Percentiles rank a stretch among this genome's conserved stretches.
Conservation (phyloP, 2,797 vertebrate species). For the Synanceia verrucosa region DNA sequence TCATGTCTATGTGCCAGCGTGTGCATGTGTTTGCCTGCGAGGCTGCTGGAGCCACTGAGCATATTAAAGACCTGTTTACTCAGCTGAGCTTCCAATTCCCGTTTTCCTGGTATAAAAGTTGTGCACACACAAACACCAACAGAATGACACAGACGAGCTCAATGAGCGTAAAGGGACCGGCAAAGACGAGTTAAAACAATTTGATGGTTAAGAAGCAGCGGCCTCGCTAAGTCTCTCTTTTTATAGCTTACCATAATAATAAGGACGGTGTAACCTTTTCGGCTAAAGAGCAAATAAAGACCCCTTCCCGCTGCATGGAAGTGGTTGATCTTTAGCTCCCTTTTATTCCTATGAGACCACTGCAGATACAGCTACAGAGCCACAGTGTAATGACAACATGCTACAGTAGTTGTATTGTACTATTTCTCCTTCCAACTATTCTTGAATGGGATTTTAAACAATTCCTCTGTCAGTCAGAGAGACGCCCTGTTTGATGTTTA, state of each 20-base stretch:
- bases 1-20: slow-evolving; percentile 47
- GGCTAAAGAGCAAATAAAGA: slow-evolving; percentile 61
- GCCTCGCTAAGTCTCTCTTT: slow-evolving; percentile 49
- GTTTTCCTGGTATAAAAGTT: slow-evolving; percentile 53
- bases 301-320: slow-evolving; percentile 26
- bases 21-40: slow-evolving; percentile 66
- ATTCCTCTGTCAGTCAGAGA: slow-evolving; percentile 41
- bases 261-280: slow-evolving; percentile 77
- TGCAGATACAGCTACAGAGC: slow-evolving; percentile 8
- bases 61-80: slow-evolving; percentile 85
- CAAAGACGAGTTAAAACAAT: slow-evolving; percentile 66
- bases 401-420: not conserved
- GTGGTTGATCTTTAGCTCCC: slow-evolving; percentile 53
- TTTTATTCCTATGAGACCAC: slow-evolving; percentile 34
- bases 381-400: slow-evolving; percentile 9
- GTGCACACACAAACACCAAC: slow-evolving; percentile 51
- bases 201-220: slow-evolving; percentile 38
- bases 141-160: slow-evolving; percentile 24
- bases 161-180: slow-evolving; percentile 14
- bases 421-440: slow-evolving; percentile 23
- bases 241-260: slow-evolving; percentile 77
- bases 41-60: slow-evolving; percentile 77
- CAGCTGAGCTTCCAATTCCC: slow-evolving; percentile 79
- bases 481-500: slow-evolving; percentile 47
- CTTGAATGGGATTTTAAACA: slow-evolving; percentile 28